phyloP scores from a whole-genome alignment of 2,797 vertebrate genomes.

The Scyliorhinus canicula region DNA sequence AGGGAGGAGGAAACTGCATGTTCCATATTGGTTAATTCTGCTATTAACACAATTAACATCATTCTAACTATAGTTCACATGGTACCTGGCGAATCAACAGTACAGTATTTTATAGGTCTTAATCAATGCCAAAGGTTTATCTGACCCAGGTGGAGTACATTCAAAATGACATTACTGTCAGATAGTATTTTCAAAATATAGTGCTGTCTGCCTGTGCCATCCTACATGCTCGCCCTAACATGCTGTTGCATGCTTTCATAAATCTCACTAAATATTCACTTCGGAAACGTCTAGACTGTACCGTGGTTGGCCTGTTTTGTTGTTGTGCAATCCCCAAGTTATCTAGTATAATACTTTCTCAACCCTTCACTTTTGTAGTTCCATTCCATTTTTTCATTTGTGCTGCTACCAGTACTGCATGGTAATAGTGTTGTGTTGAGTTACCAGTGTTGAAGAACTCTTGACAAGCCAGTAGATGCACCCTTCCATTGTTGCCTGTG shows the following conservation, averaged over 20 bases:
- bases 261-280: constrained; percentile 34
- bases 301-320: constrained; percentile 41
- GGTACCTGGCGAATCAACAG: constrained; percentile 10
- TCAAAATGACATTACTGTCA: constrained; percentile 16
- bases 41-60: constrained; percentile 73
- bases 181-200: constrained; percentile 17
- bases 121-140: constrained; percentile 33
- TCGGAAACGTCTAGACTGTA: constrained; percentile 40
- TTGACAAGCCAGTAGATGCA: neutral
- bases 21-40: constrained; percentile 76
- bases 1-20: constrained; percentile 78
- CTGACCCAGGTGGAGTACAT: constrained; percentile 7
- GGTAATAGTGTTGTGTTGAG: constrained; percentile 17
- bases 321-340: constrained; percentile 15
- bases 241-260: constrained; percentile 71
- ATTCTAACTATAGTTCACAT: constrained; percentile 40
- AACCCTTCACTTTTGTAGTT: constrained; percentile 16
- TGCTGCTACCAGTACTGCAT: constrained; percentile 32
- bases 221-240: constrained; percentile 67
- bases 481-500: constrained; percentile 11
- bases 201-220: constrained; percentile 66
- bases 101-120: constrained; percentile 26
- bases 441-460: constrained; percentile 23
- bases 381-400: constrained; percentile 38
- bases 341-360: neutral